Evolutionary conservation across 2,113 vertebrate genomes (phyloP).

Genomic region (Pseudorasbora parva): DNA sequence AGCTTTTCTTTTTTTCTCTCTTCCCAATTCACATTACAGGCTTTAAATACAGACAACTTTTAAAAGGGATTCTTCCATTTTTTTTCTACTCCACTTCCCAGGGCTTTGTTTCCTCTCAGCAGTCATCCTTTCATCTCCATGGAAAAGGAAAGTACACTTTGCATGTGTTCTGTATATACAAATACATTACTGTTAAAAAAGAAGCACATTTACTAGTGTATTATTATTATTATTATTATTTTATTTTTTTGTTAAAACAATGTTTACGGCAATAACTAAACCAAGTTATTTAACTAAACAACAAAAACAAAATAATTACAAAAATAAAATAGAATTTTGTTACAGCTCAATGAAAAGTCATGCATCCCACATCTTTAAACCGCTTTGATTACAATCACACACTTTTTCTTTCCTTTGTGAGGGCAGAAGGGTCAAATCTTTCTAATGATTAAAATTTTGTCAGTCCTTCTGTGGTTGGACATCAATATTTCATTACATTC

Average conservation of each 20-base stretch:
- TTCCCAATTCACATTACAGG: conserved; percentile 52
- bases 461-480: conserved; percentile 62
- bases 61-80: conserved; percentile 46
- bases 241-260: too few relatives aligned
- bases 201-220: neutral
- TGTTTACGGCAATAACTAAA: too few relatives aligned
- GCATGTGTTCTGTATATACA: conserved; percentile 31
- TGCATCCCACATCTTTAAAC: neutral
- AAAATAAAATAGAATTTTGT: too few relatives aligned
- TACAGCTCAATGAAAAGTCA: neutral
- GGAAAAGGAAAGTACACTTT: conserved; percentile 7
- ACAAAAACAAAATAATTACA: too few relatives aligned
- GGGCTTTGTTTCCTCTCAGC: conserved; percentile 33
- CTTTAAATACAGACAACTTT: conserved; percentile 54
- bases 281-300: too few relatives aligned
- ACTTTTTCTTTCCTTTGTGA: conserved; percentile 19
- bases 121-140: conserved; percentile 43
- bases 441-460: conserved; percentile 54
- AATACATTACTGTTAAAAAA: neutral
- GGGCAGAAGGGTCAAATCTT: conserved; percentile 65
- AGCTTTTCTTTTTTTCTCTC: conserved; percentile 29
- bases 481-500: conserved; percentile 84
- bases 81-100: conserved; percentile 48
- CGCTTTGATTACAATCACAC: neutral
- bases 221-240: too few relatives aligned